Conservation (phyloP, 2,888 invertebrate genomes). For the Smittia aterrima region DNA sequence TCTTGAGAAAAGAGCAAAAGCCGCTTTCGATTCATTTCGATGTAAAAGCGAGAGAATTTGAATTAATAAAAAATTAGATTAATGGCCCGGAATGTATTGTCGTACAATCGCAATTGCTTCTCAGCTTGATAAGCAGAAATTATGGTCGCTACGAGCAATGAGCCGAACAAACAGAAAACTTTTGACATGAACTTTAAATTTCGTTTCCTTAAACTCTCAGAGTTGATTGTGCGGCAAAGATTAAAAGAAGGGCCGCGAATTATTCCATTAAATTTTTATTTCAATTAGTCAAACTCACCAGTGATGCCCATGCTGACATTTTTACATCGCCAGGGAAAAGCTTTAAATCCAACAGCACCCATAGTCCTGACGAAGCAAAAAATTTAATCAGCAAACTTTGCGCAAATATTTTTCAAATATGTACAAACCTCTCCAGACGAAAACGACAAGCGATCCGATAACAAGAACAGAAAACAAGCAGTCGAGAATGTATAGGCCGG, state of each 20-base stretch:
- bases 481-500: constrained; percentile 74
- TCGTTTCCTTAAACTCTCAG: neutral
- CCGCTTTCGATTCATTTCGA: neutral
- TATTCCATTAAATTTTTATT: neutral
- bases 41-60: constrained; percentile 22
- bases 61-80: constrained; percentile 40
- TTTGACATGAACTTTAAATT: constrained; percentile 6
- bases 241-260: neutral
- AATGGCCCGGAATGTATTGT: constrained; percentile 23
- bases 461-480: constrained; percentile 82
- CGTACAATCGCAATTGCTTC: neutral
- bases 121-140: constrained; percentile 17
- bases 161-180: neutral
- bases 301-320: constrained; percentile 72
- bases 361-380: constrained; percentile 48
- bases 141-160: neutral
- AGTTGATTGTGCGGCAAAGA: neutral
- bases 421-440: constrained; percentile 78
- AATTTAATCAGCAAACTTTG: neutral
- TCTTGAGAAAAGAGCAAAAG: constrained; percentile 10
- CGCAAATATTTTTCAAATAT: neutral
- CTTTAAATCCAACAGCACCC: constrained; percentile 77
- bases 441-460: constrained; percentile 79
- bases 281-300: constrained; percentile 64
- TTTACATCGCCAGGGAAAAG: constrained; percentile 69